Base-by-base conservation (phyloP, 2,888 invertebrate genomes). In the Halictus quadricinctus region DNA sequence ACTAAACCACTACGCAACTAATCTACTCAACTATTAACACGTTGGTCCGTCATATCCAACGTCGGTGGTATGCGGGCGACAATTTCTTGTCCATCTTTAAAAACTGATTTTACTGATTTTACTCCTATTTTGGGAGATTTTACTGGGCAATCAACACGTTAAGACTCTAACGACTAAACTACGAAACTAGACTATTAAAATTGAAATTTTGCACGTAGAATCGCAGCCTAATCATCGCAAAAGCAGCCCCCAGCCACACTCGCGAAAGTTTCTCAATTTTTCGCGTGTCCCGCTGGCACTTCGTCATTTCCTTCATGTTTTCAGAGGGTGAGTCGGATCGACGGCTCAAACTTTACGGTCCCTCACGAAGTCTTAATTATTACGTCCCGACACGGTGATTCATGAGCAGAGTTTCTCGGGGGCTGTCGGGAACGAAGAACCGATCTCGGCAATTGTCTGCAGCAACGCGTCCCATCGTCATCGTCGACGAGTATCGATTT, bases 401-500 rank as follows among this genome's bases (percentile, higher is more conserved):
- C 43, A 46, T 60, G 60, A 46, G 43, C 21, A 64, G 29, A 72
- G 18, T 36, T 21, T 41, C 18, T n/a, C 43, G 41, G 60, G 8
- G 36, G 36, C 66, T 69, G 46, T 58, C 41, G 58, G 7, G 41
- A 60, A 36, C 36, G 66, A 54, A 46, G 43, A 64, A 64, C 29
- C 43, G 50, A 54, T 73, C 70, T 54, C 58, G 43, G 15, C 29
- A 64, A 80, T 76, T 88, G 76, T 77, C 76, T 69, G 72, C 83
- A 84, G 73, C 81, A 88, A 87, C 76, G 82, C 78, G 78, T 41
- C 74, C 29, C 54, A 54, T 54, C 29, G 29, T 84, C 60, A 87
- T 85, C 79, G 77, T 3, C 36, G 46, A 29, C 29, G 76, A 36
- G n/a, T 85, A 88, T 89, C 84, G 90, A 88, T 89, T 89, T 87